These are phyloP conservation scores for Vireo griseus DNA, from an alignment of 2,797 vertebrate species.

Conservation along the genomic window DNA sequence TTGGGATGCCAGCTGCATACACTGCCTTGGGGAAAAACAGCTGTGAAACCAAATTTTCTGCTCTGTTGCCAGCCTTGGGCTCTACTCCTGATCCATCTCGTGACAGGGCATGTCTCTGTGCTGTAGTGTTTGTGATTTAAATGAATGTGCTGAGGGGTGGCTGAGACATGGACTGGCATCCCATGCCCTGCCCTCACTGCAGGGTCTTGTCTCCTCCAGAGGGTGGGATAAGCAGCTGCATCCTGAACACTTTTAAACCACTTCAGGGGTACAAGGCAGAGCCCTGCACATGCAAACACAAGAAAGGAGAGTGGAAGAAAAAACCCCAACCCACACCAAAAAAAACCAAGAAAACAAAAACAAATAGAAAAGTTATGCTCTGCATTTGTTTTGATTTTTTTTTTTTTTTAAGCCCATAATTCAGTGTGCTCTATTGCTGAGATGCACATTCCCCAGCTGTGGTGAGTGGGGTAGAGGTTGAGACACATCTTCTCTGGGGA, in stretches of 20 bases:
- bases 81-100: not conserved
- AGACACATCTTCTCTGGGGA: not conserved
- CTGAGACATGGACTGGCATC: not conserved
- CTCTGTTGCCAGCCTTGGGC: not conserved
- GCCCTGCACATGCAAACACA: not conserved
- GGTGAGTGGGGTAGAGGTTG: not conserved
- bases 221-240: not conserved
- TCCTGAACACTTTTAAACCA: not conserved
- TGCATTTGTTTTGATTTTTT: fast-evolving
- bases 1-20: not conserved
- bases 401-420: fast-evolving
- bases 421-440: not conserved
- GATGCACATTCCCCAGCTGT: not conserved
- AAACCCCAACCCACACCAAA: not conserved
- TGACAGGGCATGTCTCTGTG: not conserved
- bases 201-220: not conserved
- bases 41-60: not conserved
- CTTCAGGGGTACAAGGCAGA: not conserved
- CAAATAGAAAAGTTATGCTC: not conserved
- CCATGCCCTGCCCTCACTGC: not conserved
- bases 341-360: not conserved
- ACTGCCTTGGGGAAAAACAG: not conserved
- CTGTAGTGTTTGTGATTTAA: not conserved
- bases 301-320: not conserved
- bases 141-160: not conserved